Percentiles rank a stretch among this genome's conserved stretches.
Evolutionary conservation across 2,797 vertebrate species (phyloP).

Genomic region (Chaetodon trifasciatus): DNA sequence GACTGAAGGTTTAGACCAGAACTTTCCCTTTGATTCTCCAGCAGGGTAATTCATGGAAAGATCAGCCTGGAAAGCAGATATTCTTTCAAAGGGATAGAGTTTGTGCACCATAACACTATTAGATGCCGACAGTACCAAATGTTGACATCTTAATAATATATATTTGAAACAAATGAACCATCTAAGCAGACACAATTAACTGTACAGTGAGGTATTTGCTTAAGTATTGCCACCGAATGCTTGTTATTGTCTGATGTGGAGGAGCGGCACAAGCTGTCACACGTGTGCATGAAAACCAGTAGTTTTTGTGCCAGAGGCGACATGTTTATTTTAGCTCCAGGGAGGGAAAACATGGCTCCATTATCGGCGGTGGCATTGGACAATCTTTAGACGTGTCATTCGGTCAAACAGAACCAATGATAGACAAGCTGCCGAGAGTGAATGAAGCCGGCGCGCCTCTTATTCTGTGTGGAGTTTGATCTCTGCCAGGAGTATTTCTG

Average conservation of each 20-base stretch:
- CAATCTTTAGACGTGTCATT: slow-evolving; percentile 68
- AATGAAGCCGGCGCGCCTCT: slow-evolving; percentile 58
- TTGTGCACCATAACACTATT: neutral
- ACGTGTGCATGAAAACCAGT: slow-evolving; percentile 35
- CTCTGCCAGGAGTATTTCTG: slow-evolving; percentile 57
- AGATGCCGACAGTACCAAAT: neutral
- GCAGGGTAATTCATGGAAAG: neutral
- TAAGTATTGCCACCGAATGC: slow-evolving; percentile 18
- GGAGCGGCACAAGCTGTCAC: slow-evolving; percentile 51
- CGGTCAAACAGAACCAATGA: slow-evolving; percentile 72
- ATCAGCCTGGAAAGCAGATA: neutral
- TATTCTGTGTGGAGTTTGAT: slow-evolving; percentile 70
- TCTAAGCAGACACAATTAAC: slow-evolving; percentile 29
- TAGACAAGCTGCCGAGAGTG: slow-evolving; percentile 57
- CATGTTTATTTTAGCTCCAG: slow-evolving; percentile 40
- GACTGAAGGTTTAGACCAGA: slow-evolving; percentile 19
- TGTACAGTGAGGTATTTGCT: neutral
- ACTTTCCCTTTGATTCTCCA: slow-evolving; percentile 11
- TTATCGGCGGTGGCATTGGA: slow-evolving; percentile 66
- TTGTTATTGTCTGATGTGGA: slow-evolving; percentile 35
- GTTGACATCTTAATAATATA: slow-evolving; percentile 4
- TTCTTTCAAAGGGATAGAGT: neutral
- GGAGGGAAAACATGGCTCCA: slow-evolving; percentile 47
- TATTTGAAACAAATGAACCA: slow-evolving; percentile 27
- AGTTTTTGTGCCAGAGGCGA: slow-evolving; percentile 47